Base-by-base conservation (phyloP, 2,888 invertebrate species). In the Agonum fuliginosum region DNA sequence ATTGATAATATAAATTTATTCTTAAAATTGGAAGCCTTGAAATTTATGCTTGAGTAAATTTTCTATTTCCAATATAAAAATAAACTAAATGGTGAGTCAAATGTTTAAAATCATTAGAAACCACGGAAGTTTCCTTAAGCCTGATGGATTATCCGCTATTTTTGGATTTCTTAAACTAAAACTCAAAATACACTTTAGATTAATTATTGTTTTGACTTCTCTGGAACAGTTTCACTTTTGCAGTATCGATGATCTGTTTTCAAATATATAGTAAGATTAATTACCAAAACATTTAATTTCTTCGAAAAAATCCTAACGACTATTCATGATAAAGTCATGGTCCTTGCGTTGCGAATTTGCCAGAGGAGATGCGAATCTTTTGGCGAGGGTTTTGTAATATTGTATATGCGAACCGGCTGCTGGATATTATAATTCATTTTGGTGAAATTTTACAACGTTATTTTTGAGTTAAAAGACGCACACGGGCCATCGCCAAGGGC, bases 141-240 rank as follows among this genome's bases (percentile, higher is more conserved):
- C 30, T 65, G 65, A 65, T 73, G 73, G 72, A 72, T 72, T 72
- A 70, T 70, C 24, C n/a, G 34, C 46, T 72, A 72, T 72, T 72
- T 58, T 22, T 41, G 37, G 58, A 22, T 58, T 72, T 20, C 72
- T 72, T 37, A 22, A 70, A 70, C 6, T 51, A 10, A 34, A n/a
- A 51, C 71, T 51, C 24, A 46, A 70, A 70, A 70, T 43, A 70
- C 24, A 70, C 12, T 19, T 67, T 19, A 58, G 30, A 72, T 72
- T 72, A 72, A 72, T 72, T 72, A 72, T 27, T 72, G 58, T 72
- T 72, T 72, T 72, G 72, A 72, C 72, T 72, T 46, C 12, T 12
- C 41, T 34, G 37, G 24, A 30, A 71, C 71, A 51, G 58, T 62
- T 62, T 62, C 58, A 62, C 58, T 62, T 62, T 62, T 62, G 43